Conservation (phyloP, 2,888 invertebrate species). For the Drosophila anomelani region DNA sequence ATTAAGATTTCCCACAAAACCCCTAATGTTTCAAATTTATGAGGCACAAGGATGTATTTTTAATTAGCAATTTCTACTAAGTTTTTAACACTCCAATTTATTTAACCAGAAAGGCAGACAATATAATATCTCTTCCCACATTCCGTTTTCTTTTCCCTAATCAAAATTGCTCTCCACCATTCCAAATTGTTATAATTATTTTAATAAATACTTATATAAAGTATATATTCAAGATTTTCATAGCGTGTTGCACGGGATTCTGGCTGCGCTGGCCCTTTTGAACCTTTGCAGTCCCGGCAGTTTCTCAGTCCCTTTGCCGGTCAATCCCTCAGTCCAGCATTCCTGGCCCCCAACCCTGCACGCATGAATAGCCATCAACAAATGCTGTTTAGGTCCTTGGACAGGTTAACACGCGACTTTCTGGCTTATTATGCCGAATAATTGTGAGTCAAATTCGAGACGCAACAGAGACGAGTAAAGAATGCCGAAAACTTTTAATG, state of each 20-base stretch:
- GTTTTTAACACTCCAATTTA: background rate
- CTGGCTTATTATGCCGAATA: slow-evolving; percentile 50
- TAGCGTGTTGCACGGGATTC: slow-evolving; percentile 63
- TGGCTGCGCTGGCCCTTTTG: slow-evolving; percentile 47
- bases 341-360: slow-evolving; percentile 16
- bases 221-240: slow-evolving; percentile 25
- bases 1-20: background rate
- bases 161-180: background rate
- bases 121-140: too few relatives aligned
- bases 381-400: slow-evolving; percentile 30
- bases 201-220: background rate
- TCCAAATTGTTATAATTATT: slow-evolving; percentile 7
- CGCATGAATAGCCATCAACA: slow-evolving; percentile 46
- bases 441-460: slow-evolving; percentile 54
- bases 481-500: slow-evolving; percentile 71
- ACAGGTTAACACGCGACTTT: slow-evolving; percentile 52
- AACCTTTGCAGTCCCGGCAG: slow-evolving; percentile 26
- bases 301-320: background rate
- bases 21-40: too few relatives aligned
- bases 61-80: too few relatives aligned
- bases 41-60: background rate
- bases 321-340: slow-evolving; percentile 3
- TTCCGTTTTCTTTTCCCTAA: too few relatives aligned
- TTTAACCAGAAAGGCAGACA: too few relatives aligned
- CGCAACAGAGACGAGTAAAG: slow-evolving; percentile 50